A percentile compares a stretch with the other conserved stretches of the same genome.
phyloP scores from a whole-genome alignment of 1,140 invertebrate genomes.

The Ptiloglossa arizonensis region DNA sequence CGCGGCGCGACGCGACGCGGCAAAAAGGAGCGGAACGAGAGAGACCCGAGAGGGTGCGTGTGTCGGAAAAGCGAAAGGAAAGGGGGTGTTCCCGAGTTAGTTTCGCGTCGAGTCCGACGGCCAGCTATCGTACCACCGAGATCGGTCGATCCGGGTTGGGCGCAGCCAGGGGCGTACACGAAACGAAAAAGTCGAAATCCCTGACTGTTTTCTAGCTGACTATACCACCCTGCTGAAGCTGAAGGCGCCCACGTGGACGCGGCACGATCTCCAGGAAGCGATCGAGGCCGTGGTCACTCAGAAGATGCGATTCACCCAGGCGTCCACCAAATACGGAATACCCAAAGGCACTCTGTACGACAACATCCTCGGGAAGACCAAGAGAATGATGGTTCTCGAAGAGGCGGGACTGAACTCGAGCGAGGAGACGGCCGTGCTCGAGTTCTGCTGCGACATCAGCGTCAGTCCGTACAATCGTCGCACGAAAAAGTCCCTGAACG shows the following conservation, averaged over 20 bases:
- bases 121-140: conserved; percentile 29
- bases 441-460: conserved; percentile 89
- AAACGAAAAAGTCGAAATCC: conserved; percentile 65
- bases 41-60: neutral
- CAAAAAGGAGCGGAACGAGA: neutral
- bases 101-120: neutral
- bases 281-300: conserved; percentile 89
- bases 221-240: conserved; percentile 85
- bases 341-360: conserved; percentile 91
- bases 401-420: conserved; percentile 84
- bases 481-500: conserved; percentile 86
- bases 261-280: conserved; percentile 88
- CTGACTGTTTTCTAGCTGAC: conserved; percentile 82
- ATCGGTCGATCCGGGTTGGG: conserved; percentile 31
- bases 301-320: conserved; percentile 90
- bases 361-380: conserved; percentile 90
- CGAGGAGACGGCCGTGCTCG: conserved; percentile 87
- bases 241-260: conserved; percentile 90
- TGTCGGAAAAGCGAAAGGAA: neutral
- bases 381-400: conserved; percentile 88
- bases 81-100: neutral
- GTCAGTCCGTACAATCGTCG: conserved; percentile 88
- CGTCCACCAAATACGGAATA: conserved; percentile 87
- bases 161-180: conserved; percentile 19
- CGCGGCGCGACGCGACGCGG: neutral